A percentile compares a stretch with the other conserved stretches of the same genome.
These are phyloP conservation scores for Halcyon smyrnensis DNA, from an alignment of 2,797 vertebrate species.

Conservation along the genomic window DNA sequence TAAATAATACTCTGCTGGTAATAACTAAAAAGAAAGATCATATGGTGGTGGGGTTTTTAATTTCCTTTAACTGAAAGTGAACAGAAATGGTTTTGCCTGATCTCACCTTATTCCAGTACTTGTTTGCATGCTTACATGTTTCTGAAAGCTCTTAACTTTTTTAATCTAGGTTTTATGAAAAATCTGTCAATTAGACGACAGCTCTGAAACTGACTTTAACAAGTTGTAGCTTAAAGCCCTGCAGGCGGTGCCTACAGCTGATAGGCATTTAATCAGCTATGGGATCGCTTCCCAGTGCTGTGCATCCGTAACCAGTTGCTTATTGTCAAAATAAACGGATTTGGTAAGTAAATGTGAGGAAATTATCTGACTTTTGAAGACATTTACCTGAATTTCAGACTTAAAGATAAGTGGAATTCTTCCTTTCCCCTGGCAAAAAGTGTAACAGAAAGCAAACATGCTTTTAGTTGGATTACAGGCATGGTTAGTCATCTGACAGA, in stretches of 20 bases:
- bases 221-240: constrained; percentile 34
- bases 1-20: not conserved
- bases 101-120: not conserved
- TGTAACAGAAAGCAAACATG: constrained; percentile 45
- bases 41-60: not conserved
- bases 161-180: not conserved
- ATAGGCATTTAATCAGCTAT: constrained; percentile 50
- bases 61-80: not conserved
- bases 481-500: constrained; percentile 70
- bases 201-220: constrained; percentile 53
- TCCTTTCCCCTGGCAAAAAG: constrained; percentile 35
- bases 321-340: constrained; percentile 22
- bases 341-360: constrained; percentile 50
- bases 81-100: not conserved
- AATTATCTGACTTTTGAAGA: constrained; percentile 32
- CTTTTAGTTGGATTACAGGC: constrained; percentile 65
- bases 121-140: not conserved
- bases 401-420: constrained; percentile 53
- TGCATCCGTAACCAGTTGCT: constrained; percentile 27
- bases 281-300: not conserved
- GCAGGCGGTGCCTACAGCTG: constrained; percentile 62
- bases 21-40: not conserved
- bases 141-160: constrained; percentile 34
- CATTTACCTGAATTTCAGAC: constrained; percentile 55
- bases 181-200: not conserved